A percentile compares a stretch with the other conserved stretches of the same genome.
These are phyloP conservation scores for Tetrapedia diversipes DNA, from an alignment of 2,888 invertebrate species.

Conservation along the genomic window DNA sequence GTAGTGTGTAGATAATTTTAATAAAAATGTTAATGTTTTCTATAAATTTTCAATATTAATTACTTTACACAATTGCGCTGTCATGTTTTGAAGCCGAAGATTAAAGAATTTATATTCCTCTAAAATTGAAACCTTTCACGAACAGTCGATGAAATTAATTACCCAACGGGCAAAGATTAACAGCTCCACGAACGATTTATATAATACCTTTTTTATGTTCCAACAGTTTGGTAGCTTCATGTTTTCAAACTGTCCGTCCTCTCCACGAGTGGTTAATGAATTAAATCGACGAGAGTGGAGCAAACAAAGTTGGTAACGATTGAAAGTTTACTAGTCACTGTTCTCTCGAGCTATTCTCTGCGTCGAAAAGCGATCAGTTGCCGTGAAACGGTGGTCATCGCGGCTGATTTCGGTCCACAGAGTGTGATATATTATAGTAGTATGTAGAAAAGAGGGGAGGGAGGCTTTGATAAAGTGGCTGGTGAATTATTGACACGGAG, in stretches of 20 bases:
- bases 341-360: too few relatives aligned
- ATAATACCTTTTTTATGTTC: slow-evolving; percentile 15
- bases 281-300: slow-evolving; percentile 41
- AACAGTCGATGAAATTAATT: too few relatives aligned
- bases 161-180: too few relatives aligned
- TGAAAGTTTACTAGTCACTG: slow-evolving; percentile 31
- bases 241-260: background rate
- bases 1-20: too few relatives aligned
- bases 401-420: slow-evolving; percentile 33
- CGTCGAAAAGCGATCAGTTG: slow-evolving; percentile 12
- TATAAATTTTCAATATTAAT: too few relatives aligned
- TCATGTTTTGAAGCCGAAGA: too few relatives aligned
- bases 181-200: slow-evolving; percentile 7
- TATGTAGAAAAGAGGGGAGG: too few relatives aligned
- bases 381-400: slow-evolving; percentile 38
- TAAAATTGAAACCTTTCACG: too few relatives aligned
- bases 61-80: too few relatives aligned
- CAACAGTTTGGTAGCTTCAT: background rate
- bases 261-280: slow-evolving; percentile 55
- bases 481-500: slow-evolving; percentile 40
- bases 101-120: too few relatives aligned
- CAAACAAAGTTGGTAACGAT: slow-evolving; percentile 35
- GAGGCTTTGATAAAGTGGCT: slow-evolving; percentile 52
- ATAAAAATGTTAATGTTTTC: too few relatives aligned
- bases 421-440: too few relatives aligned